Conservation (phyloP, 53 echinoderm and acorn worm species). For the Crossaster papposus region DNA sequence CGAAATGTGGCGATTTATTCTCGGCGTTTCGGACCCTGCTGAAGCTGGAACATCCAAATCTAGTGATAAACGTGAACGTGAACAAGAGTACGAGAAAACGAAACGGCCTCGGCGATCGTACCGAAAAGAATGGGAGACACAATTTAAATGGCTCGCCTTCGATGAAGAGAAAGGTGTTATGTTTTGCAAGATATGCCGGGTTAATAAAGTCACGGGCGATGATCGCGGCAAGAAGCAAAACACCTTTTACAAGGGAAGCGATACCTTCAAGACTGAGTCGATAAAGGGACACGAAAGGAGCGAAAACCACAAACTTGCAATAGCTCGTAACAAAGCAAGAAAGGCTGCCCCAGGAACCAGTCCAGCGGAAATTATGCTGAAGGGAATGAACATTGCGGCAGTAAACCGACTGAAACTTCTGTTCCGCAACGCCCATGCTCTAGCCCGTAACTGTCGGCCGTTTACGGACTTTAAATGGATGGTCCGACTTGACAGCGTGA, state of each 20-base stretch:
- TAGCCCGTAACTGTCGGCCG: conserved; percentile 60
- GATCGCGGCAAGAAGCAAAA: conserved; percentile 9
- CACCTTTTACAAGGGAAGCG: conserved; percentile 16
- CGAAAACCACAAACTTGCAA: conserved; percentile 43
- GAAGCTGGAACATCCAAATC: not conserved
- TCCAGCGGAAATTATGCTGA: conserved; percentile 47
- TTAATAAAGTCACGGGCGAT: not conserved
- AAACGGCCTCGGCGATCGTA: conserved; percentile 26
- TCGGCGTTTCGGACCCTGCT: conserved; percentile 19
- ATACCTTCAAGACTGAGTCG: conserved; percentile 50
- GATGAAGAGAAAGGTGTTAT: conserved; percentile 31
- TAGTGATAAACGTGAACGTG: too few relatives aligned
- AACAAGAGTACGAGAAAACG: not conserved
- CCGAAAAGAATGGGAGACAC: conserved; percentile 30
- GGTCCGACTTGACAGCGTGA: not conserved
- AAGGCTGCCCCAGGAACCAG: conserved; percentile 24
- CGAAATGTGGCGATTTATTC: conserved; percentile 25
- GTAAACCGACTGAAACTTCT: conserved; percentile 42
- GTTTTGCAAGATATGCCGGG: conserved; percentile 42
- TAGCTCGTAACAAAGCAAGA: conserved; percentile 35
- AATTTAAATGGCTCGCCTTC: conserved; percentile 39
- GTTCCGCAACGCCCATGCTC: conserved; percentile 64
- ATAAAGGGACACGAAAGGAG: conserved; percentile 22
- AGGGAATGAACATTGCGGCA: conserved; percentile 36
- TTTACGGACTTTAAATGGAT: conserved; percentile 66